Base-by-base conservation (phyloP, 2,888 invertebrate genomes). In the Chelonus formosanus region DNA sequence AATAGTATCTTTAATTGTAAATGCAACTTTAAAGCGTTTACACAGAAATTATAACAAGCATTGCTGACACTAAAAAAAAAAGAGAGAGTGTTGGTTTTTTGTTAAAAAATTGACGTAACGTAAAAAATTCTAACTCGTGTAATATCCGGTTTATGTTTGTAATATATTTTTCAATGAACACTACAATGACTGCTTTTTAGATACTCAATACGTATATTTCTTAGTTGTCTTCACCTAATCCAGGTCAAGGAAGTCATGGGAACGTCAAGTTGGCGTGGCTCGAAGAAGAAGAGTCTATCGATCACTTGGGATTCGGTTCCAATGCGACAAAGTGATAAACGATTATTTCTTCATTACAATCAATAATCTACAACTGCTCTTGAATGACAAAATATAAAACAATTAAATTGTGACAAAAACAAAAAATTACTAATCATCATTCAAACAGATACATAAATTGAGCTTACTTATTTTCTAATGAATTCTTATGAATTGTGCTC, bases 231-330 rank as follows among this genome's bases (percentile, higher is more conserved):
- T 10, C 8, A 59, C 60, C 5, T 47, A 60, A 65, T 65, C 47
- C 47, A 60, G 65, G 65, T 60, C 65, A 65, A 65, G 65, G 65
- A 55, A 55, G 40, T 58, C 10, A 31, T 31, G 35, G 54, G 34
- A 56, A 45, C 34, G 47, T 36, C 55, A 5, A 31, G 31, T 47
- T 20, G 31, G 32, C 48, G n/a, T 31, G 52, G 61, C 53, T 52
- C 61, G 5, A 48, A 48, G 48, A 35, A 35, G 59, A 45, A 60
- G 34, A 52, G 40, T 40, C 50, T 60, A 65, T 65, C 54, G 60
- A 65, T 55, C 60, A 65, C 58, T 20, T 7, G 45, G n/a, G 59
- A 53, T 59, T 65, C 50, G 40, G 52, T 47, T 59, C 56, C 36
- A 43, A 35, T 7, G 31, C 54, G 20, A 34, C 40, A 58, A 10